Evolutionary conservation across 2,797 vertebrate species (phyloP), one percentile per base, ranked within the genome.

Genomic region (Pelobates cultripes): DNA sequence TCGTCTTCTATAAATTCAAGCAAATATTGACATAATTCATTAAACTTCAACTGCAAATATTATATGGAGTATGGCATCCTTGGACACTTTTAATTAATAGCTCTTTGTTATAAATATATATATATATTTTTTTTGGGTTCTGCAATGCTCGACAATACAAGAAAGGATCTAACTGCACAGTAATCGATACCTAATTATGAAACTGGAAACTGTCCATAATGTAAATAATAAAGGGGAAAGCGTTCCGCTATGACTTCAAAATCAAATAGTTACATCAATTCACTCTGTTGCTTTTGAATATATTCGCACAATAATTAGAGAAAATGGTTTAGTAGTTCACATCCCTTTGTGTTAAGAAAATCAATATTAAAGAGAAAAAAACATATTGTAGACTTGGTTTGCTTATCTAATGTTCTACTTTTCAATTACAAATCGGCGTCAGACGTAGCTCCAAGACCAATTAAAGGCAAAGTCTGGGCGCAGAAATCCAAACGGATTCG

Each of bases 121-220:
- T 28, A 12, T n/a, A n/a, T n/a, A n/a, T n/a, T n/a, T 15, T 80
- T 70, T 63, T 69, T 47, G 6, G 17, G 61, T 64, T 17, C 72
- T 51, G 73, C 66, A 60, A 14, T 61, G 61, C 63, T 70, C 69
- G 73, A 51, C 14, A 81, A 80, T 55, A 60, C 55, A 75, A 75
- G 57, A 75, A 81, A 70, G 12, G 43, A 70, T 75, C 69, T 60
- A 9, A 12, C 41, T 57, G 72, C 66, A 69, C 41, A 41, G 53
- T 60, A 81, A 81, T 81, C 73, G 63, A 81, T 81, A 81, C 28
- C 43, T 70, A 47, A 75, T 81, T 75, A 81, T 81, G 68, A 57
- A 44, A 7, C 53, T 70, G 42, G 72, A 70, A 44, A 70, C 75
- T 44, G 15, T 43, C 64, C 45, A 61, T 43, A 63, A 75, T 69